Evolutionary conservation across 2,888 invertebrate species (phyloP).

Genomic region (Chrysotoxum bicinctum): DNA sequence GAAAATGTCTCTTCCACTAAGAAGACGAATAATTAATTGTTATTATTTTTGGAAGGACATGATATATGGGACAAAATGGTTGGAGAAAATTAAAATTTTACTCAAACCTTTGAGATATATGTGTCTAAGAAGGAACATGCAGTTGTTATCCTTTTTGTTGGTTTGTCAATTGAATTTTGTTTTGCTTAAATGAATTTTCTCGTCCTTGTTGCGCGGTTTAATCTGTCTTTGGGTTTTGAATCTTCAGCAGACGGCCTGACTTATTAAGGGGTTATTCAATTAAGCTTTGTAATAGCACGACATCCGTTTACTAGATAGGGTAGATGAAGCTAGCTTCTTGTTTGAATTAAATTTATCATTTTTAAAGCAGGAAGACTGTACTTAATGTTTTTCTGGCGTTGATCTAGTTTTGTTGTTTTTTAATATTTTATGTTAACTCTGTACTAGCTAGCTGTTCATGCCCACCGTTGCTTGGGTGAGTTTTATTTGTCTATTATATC

Average conservation of each 20-base stretch:
- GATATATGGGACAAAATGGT: conserved; percentile 47
- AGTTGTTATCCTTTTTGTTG: neutral
- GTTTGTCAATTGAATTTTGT: neutral
- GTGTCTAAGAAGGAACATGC: neutral
- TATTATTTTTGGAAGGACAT: conserved; percentile 56
- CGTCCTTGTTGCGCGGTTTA: neutral
- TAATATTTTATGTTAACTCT: too few species aligned
- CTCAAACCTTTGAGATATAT: conserved; percentile 7
- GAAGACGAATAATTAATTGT: conserved; percentile 59
- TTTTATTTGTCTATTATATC: too few species aligned
- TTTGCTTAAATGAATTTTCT: neutral
- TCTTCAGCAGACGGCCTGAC: neutral
- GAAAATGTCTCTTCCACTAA: conserved; percentile 20
- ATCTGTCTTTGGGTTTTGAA: neutral
- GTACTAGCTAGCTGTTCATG: too few species aligned
- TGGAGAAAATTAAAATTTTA: conserved; percentile 55
- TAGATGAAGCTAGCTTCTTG: too few species aligned
- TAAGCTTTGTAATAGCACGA: neutral
- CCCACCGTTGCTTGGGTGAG: too few species aligned
- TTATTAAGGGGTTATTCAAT: neutral
- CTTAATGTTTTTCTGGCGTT: too few species aligned
- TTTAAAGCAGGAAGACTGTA: too few species aligned
- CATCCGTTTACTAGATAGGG: neutral
- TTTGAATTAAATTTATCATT: too few species aligned
- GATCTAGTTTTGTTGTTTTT: too few species aligned